Evolutionary conservation across 2,113 vertebrate species (phyloP).

Genomic region (Cololabis saira): DNA sequence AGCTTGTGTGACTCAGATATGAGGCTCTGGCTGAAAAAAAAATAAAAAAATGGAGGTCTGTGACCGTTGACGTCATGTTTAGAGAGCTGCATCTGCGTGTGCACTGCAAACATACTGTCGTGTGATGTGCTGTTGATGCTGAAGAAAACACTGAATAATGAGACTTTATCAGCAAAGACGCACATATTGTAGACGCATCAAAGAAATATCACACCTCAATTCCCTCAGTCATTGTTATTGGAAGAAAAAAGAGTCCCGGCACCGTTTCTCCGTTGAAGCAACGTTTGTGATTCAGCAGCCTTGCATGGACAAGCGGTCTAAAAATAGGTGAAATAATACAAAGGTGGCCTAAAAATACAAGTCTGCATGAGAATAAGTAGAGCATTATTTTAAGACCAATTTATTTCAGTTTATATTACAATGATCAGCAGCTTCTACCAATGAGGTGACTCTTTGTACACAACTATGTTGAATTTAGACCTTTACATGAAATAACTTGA

Average conservation of each 20-base stretch:
- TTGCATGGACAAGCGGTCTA: slow-evolving; percentile 22
- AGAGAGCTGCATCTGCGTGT: slow-evolving; percentile 29
- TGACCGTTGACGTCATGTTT: slow-evolving; percentile 55
- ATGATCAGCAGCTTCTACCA: not conserved
- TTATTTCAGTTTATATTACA: not conserved
- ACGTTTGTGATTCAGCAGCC: not conserved
- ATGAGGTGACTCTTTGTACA: too few relatives aligned
- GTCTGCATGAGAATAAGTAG: not conserved
- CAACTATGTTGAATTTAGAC: too few relatives aligned
- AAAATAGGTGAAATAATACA: slow-evolving; percentile 29
- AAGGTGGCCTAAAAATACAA: slow-evolving; percentile 42
- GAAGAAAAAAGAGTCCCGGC: slow-evolving; percentile 7
- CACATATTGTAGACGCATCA: not conserved
- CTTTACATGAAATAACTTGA: too few relatives aligned
- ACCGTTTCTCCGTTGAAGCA: slow-evolving; percentile 11
- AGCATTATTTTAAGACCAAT: slow-evolving; percentile 5
- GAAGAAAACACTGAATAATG: slow-evolving; percentile 29
- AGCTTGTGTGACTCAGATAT: slow-evolving; percentile 49
- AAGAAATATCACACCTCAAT: slow-evolving; percentile 6
- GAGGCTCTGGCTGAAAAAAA: slow-evolving; percentile 22
- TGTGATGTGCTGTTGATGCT: slow-evolving; percentile 37
- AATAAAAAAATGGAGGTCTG: slow-evolving; percentile 19
- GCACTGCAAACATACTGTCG: slow-evolving; percentile 25
- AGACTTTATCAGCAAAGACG: slow-evolving; percentile 10
- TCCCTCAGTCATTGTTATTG: slow-evolving; percentile 12